Evolutionary conservation across 2,113 vertebrate species (phyloP), one percentile per base, ranked within the genome.

Genomic region (Galemys pyrenaicus): DNA sequence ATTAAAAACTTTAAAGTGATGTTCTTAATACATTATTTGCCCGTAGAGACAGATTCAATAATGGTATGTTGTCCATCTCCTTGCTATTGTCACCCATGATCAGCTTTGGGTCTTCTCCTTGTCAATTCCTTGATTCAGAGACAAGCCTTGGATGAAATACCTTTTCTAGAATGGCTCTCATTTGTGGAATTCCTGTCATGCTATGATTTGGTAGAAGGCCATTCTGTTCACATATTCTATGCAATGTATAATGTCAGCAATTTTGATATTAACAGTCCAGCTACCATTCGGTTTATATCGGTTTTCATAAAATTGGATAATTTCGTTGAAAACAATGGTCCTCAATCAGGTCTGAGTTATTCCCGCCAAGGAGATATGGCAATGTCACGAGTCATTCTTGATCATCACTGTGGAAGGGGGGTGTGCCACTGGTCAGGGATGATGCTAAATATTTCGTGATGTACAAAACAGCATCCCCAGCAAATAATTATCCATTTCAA

Each of bases 11-110:
- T 89, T n/a, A 49, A 88, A 85, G 26, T 81, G 73, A 51, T 78
- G 85, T n/a, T 92, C 39, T 87, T 89, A 92, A 41, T 86, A 56
- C 35, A 60, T 20, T 49, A 28, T 85, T 80, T 78, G 51, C 56
- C 81, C 78, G 3, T 39, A 81, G 77, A 95, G 67, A 39, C 26
- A 41, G 9, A 77, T 20, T 80, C 16, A 56, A 6, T 51, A 70
- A 71, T 28, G 3, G n/a, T 30, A 49, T 60, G 58, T 39, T 60
- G 58, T 60, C 44, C 24, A 15, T 35, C 35, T 5, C n/a, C 49
- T 56, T 78, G 37, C 22, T 39, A 92, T 89, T 75, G 65, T 67
- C 37, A 46, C 6, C 0, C 17, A 30, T 5, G 22, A 39, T 82
- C 49, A 87, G 28, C 7, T 12, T 8, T 22, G 28, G 7, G 41